These are phyloP conservation scores for Thunnus thynnus DNA, from an alignment of 2,113 vertebrate genomes.

Conservation along the genomic window DNA sequence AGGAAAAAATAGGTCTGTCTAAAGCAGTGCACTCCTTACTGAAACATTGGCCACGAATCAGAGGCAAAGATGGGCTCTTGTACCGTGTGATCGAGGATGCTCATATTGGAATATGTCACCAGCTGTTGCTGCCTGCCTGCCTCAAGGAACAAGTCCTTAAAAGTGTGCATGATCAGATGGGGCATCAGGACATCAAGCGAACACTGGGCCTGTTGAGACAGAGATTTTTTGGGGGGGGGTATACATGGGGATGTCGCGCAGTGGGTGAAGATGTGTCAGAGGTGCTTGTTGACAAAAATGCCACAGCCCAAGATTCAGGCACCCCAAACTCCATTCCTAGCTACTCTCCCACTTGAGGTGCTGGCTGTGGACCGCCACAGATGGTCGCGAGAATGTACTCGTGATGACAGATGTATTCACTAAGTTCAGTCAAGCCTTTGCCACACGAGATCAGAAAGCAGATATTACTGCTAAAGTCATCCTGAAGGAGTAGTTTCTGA, in stretches of 20 bases:
- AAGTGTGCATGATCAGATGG: conserved; percentile 3
- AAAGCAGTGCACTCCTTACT: not conserved
- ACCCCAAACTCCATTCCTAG: too few species aligned
- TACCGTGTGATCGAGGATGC: not conserved
- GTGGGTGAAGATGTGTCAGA: conserved; percentile 20
- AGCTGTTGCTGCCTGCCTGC: not conserved
- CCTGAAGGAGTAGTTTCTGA: not conserved
- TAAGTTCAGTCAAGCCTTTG: not conserved
- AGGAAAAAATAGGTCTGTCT: not conserved
- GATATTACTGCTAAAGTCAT: not conserved
- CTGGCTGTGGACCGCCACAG: not conserved
- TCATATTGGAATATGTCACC: not conserved
- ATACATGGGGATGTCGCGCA: conserved; percentile 1
- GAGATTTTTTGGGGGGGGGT: conserved; percentile 4
- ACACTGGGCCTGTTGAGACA: not conserved
- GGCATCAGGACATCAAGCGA: conserved; percentile 9
- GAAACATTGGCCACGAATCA: not conserved
- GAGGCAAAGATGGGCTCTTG: not conserved
- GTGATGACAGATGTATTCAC: not conserved
- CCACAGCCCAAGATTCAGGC: conserved; percentile 21
- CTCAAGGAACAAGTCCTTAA: conserved; percentile 1
- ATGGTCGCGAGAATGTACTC: not conserved
- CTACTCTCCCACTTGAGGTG: too few species aligned
- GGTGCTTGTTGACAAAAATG: conserved; percentile 22
- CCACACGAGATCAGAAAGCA: not conserved